These are phyloP conservation scores for Plagodis pulveraria DNA, from an alignment of 2,888 invertebrate genomes.

Conservation along the genomic window DNA sequence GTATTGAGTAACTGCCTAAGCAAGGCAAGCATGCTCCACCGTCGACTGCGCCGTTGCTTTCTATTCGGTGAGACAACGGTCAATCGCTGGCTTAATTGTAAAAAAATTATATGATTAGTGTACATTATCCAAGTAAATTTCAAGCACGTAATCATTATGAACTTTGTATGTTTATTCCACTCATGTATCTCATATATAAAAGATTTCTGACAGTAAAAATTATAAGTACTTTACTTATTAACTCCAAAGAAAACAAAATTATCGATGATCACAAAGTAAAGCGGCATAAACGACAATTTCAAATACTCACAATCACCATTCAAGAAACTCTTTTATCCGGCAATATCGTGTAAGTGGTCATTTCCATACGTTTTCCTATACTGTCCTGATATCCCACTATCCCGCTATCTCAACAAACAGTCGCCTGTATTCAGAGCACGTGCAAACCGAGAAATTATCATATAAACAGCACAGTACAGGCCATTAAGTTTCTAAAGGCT, in stretches of 20 bases:
- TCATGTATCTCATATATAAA: too few relatives aligned
- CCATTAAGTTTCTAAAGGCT: slow-evolving; percentile 72
- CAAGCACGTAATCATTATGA: too few relatives aligned
- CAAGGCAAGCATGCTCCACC: too few relatives aligned
- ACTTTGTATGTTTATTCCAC: too few relatives aligned
- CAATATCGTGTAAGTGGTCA: slow-evolving; percentile 30
- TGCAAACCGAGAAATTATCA: slow-evolving; percentile 63
- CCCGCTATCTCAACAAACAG: slow-evolving; percentile 21
- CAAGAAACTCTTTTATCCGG: slow-evolving; percentile 26
- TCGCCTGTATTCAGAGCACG: slow-evolving; percentile 45
- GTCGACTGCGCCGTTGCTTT: too few relatives aligned
- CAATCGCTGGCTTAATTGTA: too few relatives aligned
- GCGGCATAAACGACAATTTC: slow-evolving; percentile 10
- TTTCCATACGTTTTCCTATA: slow-evolving; percentile 30
- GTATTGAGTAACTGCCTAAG: too few relatives aligned
- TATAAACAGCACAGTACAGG: slow-evolving; percentile 67
- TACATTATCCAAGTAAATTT: too few relatives aligned
- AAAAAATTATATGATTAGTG: too few relatives aligned
- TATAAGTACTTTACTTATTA: too few relatives aligned
- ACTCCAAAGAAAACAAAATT: neutral
- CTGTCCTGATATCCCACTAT: slow-evolving; percentile 21
- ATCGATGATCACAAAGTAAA: slow-evolving; percentile 8
- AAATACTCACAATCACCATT: slow-evolving; percentile 20
- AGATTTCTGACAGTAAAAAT: too few relatives aligned
- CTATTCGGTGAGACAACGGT: too few relatives aligned